phyloP scores from a whole-genome alignment of 2,797 vertebrate genomes.

The Anolis apletophallus region DNA sequence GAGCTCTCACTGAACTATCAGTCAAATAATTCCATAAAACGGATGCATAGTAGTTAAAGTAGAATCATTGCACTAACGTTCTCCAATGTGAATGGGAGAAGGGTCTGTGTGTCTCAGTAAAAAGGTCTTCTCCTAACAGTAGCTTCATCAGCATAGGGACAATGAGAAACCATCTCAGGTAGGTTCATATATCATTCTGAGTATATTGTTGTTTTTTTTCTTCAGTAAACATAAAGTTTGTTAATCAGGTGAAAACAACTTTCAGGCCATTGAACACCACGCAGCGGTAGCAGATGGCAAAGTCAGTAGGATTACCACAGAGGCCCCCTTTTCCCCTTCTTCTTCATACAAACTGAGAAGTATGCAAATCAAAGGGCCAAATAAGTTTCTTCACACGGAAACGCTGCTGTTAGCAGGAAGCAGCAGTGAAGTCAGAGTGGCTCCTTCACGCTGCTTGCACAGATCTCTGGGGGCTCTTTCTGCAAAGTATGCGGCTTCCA shows the following conservation, averaged over 20 bases:
- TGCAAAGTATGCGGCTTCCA: neutral
- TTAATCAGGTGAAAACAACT: fast-evolving
- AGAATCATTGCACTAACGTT: no score
- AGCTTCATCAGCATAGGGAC: neutral
- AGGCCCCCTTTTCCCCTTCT: neutral
- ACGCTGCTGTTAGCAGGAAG: constrained; percentile 53
- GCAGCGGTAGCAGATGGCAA: fast-evolving
- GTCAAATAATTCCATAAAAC: no score
- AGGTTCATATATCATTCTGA: neutral
- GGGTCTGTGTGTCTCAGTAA: neutral
- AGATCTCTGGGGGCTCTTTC: neutral
- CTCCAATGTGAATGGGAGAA: no score
- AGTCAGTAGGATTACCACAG: neutral
- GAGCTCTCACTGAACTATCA: no score
- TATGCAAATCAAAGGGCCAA: constrained; percentile 39
- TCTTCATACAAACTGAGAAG: constrained; percentile 11
- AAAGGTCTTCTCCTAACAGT: neutral
- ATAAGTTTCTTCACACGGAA: constrained; percentile 34
- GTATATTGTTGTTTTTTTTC: no score
- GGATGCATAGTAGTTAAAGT: no score
- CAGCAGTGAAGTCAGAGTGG: neutral
- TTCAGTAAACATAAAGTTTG: fast-evolving
- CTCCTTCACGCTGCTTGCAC: neutral
- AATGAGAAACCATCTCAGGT: neutral
- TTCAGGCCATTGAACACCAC: fast-evolving